Conservation (phyloP, 2,113 vertebrate species). For the Seriola aureovittata region DNA sequence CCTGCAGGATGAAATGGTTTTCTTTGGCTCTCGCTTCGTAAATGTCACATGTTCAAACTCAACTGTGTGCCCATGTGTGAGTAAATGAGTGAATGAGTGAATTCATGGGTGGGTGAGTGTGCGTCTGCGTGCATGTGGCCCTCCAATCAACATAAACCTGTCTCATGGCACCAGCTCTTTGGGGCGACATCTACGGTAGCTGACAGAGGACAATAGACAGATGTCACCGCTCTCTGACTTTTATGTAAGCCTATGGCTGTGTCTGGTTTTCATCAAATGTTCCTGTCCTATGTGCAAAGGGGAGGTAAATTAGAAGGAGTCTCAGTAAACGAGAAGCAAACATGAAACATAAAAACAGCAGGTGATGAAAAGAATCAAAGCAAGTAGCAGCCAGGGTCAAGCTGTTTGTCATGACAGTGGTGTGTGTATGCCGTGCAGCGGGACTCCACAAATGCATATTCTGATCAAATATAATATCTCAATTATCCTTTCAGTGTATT, state of each 20-base stretch:
- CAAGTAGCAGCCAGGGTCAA: constrained; percentile 13
- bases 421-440: not conserved
- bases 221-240: constrained; percentile 65
- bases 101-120: constrained; percentile 42
- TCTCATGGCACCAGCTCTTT: constrained; percentile 46
- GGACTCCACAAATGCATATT: not conserved
- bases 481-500: not conserved
- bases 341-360: constrained; percentile 47
- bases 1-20: constrained; percentile 71
- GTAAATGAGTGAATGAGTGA: constrained; percentile 36
- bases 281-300: constrained; percentile 37
- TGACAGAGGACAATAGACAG: constrained; percentile 75
- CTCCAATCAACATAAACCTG: constrained; percentile 62
- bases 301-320: constrained; percentile 43
- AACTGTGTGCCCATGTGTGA: constrained; percentile 10
- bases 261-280: constrained; percentile 53
- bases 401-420: constrained; percentile 6
- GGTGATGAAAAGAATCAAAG: constrained; percentile 47
- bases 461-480: not conserved
- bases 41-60: constrained; percentile 75
- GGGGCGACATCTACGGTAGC: constrained; percentile 45
- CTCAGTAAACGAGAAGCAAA: constrained; percentile 57
- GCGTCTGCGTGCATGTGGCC: constrained; percentile 15
- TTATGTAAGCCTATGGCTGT: constrained; percentile 34
- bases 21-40: constrained; percentile 79